phyloP scores from a whole-genome alignment of 2,113 vertebrate genomes.

The Patagioenas fasciata region DNA sequence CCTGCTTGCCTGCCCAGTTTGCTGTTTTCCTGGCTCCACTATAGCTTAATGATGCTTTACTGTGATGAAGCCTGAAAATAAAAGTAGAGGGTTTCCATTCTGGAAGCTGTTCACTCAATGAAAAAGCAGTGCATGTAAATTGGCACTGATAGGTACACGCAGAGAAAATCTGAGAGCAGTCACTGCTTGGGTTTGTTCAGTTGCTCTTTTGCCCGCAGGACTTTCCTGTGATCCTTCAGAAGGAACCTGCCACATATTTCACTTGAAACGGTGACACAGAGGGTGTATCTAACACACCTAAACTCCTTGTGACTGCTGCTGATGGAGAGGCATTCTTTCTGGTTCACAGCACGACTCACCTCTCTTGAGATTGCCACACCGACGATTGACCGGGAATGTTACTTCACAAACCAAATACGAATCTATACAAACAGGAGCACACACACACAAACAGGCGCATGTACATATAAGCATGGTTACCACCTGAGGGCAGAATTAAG shows the following conservation, averaged over 20 bases:
- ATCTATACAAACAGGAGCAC: not conserved
- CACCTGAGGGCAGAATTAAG: not conserved
- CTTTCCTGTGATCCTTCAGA: not conserved
- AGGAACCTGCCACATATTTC: not conserved
- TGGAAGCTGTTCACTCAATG: not conserved
- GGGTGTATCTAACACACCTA: not conserved
- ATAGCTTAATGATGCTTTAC: not conserved
- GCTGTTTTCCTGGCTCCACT: not conserved
- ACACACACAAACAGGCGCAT: rapidly evolving
- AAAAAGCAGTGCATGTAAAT: not conserved
- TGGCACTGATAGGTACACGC: not conserved
- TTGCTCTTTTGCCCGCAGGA: not conserved
- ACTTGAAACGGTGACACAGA: not conserved
- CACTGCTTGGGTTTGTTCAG: not conserved
- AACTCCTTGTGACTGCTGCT: not conserved
- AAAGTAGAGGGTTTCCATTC: not conserved
- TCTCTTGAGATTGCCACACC: not conserved
- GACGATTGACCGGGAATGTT: not conserved
- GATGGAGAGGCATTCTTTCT: not conserved
- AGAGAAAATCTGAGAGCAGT: not conserved
- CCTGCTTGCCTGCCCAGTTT: not conserved
- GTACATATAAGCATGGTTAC: not conserved
- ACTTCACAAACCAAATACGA: not conserved
- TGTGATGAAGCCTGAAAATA: not conserved
- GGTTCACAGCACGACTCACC: not conserved